phyloP scores from a whole-genome alignment of 2,113 vertebrate species.

The Ctenomys sociabilis region DNA sequence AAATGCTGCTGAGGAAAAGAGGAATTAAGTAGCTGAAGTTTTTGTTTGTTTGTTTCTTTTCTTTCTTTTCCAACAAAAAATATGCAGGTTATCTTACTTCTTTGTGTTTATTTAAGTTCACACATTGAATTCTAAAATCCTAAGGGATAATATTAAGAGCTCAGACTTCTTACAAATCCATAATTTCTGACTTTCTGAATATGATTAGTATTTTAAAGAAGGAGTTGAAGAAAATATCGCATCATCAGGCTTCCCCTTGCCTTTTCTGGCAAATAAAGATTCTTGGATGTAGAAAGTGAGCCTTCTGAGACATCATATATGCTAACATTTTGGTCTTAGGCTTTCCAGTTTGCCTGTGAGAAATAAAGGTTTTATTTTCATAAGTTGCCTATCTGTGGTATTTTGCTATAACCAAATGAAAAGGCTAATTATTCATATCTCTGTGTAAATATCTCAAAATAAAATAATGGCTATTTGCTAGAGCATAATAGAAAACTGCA shows the following conservation, averaged over 20 bases:
- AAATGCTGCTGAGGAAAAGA: neutral
- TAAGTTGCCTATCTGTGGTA: neutral
- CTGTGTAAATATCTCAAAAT: neutral
- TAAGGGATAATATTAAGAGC: neutral
- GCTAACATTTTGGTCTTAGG: neutral
- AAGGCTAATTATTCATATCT: neutral
- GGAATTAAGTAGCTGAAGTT: neutral
- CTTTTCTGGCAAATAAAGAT: neutral
- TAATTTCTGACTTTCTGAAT: neutral
- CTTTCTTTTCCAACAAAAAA: neutral
- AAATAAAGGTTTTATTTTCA: neutral
- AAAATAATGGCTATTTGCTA: neutral
- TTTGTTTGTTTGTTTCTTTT: neutral
- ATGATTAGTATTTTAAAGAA: neutral
- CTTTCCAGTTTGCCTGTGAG: neutral
- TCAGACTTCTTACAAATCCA: neutral
- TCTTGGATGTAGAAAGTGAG: neutral
- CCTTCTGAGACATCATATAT: too few relatives aligned
- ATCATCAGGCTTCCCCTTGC: neutral
- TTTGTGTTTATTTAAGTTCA: neutral
- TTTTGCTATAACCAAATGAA: neutral
- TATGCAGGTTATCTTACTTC: neutral
- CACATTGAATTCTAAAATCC: neutral
- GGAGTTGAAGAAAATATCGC: neutral
- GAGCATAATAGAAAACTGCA: neutral